These are phyloP conservation scores for Morus bassanus DNA, from an alignment of 2,797 vertebrate species.

Conservation along the genomic window DNA sequence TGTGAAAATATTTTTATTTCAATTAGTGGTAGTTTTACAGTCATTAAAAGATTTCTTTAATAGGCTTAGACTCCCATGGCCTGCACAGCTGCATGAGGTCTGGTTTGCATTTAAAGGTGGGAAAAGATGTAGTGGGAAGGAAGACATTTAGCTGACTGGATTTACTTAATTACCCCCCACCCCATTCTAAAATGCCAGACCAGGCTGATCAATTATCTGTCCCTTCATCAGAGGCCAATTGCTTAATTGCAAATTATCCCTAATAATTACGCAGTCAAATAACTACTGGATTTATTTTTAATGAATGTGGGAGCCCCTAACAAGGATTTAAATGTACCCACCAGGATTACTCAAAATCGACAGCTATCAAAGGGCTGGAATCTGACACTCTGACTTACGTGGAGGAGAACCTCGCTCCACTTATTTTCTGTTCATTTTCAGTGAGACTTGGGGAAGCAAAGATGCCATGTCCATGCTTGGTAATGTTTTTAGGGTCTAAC, in stretches of 20 bases:
- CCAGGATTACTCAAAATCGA: conserved; percentile 49
- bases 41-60: conserved; percentile 72
- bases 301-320: conserved; percentile 54
- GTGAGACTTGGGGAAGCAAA: background rate
- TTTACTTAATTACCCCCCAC: conserved; percentile 61
- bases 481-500: background rate
- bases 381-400: background rate
- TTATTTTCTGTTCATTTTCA: background rate
- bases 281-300: conserved; percentile 57
- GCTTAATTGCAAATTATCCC: conserved; percentile 65
- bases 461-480: background rate
- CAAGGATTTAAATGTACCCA: conserved; percentile 52
- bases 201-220: conserved; percentile 54
- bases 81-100: conserved; percentile 40
- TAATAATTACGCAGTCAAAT: conserved; percentile 55
- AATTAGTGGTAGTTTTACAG: conserved; percentile 64
- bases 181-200: conserved; percentile 24
- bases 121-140: conserved; percentile 29
- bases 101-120: conserved; percentile 59
- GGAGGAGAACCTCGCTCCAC: background rate
- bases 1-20: conserved; percentile 76
- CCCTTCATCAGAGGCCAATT: conserved; percentile 46
- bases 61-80: conserved; percentile 40
- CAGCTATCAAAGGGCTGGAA: conserved; percentile 30
- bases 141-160: conserved; percentile 50